phyloP scores from a whole-genome alignment of 1,140 invertebrate genomes.

The Nasonia vitripennis region DNA sequence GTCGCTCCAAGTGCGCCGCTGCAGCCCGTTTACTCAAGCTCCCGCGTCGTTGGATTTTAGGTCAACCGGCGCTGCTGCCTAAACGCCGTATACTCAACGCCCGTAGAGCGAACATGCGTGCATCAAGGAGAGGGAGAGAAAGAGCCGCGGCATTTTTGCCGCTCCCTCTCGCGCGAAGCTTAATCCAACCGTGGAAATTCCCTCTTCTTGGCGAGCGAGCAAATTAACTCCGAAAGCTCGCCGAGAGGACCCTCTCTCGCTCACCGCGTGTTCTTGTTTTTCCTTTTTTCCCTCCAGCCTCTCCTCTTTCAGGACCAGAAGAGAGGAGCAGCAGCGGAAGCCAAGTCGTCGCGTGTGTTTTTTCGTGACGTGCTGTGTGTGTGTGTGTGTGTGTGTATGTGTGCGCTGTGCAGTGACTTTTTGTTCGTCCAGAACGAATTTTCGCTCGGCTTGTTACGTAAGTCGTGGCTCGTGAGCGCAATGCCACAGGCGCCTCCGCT shows the following conservation, averaged over 20 bases:
- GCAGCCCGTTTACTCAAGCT: constrained; percentile 25
- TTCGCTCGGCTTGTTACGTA: constrained; percentile 7
- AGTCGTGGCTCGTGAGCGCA: not conserved
- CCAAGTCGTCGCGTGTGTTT: not conserved
- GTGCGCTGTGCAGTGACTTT: not conserved
- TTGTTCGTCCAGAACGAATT: constrained; percentile 18
- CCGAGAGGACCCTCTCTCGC: not conserved
- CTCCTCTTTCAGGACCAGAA: too few relatives aligned
- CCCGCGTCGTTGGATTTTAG: constrained; percentile 30
- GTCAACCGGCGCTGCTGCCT: not conserved
- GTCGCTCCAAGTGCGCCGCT: not conserved
- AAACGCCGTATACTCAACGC: not conserved
- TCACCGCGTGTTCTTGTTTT: not conserved
- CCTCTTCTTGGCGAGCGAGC: not conserved
- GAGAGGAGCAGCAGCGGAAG: not conserved
- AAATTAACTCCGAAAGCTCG: constrained; percentile 35
- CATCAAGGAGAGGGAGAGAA: not conserved
- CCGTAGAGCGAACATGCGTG: not conserved
- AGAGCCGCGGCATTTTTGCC: not conserved
- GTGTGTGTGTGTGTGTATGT: not conserved
- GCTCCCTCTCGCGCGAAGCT: not conserved
- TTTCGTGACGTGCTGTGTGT: not conserved
- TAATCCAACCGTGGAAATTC: not conserved
- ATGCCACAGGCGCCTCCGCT: not conserved
- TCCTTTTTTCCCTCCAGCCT: not conserved